Base-by-base conservation (phyloP, 2,113 vertebrate genomes). In the Atherinomorus stipes region DNA sequence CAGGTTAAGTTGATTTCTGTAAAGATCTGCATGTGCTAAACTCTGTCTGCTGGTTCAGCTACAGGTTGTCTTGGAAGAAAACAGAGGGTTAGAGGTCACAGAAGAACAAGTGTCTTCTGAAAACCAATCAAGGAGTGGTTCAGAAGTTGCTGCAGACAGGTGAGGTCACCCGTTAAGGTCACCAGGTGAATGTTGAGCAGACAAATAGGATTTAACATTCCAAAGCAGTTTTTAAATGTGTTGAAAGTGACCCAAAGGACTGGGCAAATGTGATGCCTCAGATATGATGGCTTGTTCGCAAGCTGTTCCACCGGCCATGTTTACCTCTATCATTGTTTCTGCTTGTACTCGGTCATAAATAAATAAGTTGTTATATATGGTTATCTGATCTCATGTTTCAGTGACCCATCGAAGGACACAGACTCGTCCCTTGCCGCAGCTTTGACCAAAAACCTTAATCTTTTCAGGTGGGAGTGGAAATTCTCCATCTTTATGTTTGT, bases 361-460 rank as follows among this genome's bases (percentile, higher is more conserved):
- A 10, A 1, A 12, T 40, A 40, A 40, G 40, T 16, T 16, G 15
- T 42, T 2, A 42, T 13, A 16, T 34, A 4, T 7, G 31, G 31
- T 34, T 34, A 1, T 34, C 0, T 75, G 26, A 4, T 45, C 3
- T 19, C 1, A 0, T 80, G 15, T 69, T 54, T 62, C 63, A 78
- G 73, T 37, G 56, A 80, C 47, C 53, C 52, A 0, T 51, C 74
- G 19, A 75, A 83, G 12, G 81, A 90, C 18, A 74, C 73, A 0
- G 90, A 90, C 57, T 63, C 64, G 0, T 87, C 84, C 69, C 38
- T 87, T 67, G 81, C 81, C 66, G 74, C 88, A 50, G 80, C 75
- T 62, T 58, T 90, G 57, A 69, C 62, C 19, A 71, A 52, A 64
- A 65, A 82, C 12, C 78, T 83, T 34, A 73, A 44, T 69, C 58